Conservation (phyloP, 2,113 vertebrate species). For the Bos javanicus region DNA sequence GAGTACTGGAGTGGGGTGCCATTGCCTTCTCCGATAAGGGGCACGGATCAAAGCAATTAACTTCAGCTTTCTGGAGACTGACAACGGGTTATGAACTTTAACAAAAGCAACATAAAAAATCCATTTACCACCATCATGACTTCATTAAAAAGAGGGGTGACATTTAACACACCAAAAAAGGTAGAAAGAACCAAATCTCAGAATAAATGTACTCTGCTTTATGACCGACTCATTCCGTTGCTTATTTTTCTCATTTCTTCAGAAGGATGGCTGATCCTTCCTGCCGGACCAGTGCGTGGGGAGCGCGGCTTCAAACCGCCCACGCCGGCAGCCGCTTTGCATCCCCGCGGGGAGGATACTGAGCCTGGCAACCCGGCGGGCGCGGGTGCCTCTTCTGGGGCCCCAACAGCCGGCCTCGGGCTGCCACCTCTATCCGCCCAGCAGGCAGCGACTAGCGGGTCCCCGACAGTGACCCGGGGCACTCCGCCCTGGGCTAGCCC, state of each 20-base stretch:
- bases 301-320: slow-evolving; percentile 21
- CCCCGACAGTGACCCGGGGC: background rate
- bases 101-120: background rate
- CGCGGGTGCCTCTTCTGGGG: background rate
- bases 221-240: background rate
- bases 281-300: background rate
- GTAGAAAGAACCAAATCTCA: background rate
- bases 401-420: background rate
- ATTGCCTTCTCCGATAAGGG: background rate
- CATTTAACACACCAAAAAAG: background rate
- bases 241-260: background rate
- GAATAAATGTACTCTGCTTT: background rate
- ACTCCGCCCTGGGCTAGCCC: background rate
- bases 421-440: background rate
- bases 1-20: too few relatives aligned
- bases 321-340: slow-evolving; percentile 27
- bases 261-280: background rate
- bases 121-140: background rate
- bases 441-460: background rate
- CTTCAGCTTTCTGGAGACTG: slow-evolving; percentile 14
- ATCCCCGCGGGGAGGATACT: background rate
- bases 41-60: background rate
- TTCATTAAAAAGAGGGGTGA: background rate
- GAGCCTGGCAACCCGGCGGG: background rate
- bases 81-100: background rate